Base-by-base conservation (phyloP, 2,888 invertebrate species). In the Gibbula magus region DNA sequence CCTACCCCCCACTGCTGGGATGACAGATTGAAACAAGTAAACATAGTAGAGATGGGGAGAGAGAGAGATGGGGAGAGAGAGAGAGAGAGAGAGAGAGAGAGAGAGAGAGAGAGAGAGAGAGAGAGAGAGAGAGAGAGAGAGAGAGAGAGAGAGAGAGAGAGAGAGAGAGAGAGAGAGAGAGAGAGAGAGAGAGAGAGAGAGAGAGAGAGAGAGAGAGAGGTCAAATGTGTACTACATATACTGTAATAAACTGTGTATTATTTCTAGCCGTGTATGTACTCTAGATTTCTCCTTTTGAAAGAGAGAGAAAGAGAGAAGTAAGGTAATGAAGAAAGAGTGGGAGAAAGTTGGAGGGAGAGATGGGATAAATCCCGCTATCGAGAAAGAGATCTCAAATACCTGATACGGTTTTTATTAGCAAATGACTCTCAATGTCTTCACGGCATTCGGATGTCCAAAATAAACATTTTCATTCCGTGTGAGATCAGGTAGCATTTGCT, bases 101-200 rank as follows among this genome's bases (percentile, higher is more conserved):
- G 29, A 32, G 20, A 7, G 20, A 13, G 51, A 22, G 13, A 20
- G 20, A 39, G 13, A 20, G 45, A 74, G 74, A 45, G 45, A 5
- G 51, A 45, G 45, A 74, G 74, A 74, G 74, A 74, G 3, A 51
- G 51, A 74, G 45, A 74, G 51, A 45, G 73, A 73, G 10, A 67
- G 7, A 67, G 13, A 20, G 67, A 70, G 70, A 32, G 32, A 70
- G 32, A 70, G 32, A 32, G 70, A 70, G 70, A 70, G 3, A 45
- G 51, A 45, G 51, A 74, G 20, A 74, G 22, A n/a, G 74, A 20
- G 51, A 10, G 2, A 74, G 4, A 22, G 20, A 45, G 51, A 45
- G 51, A 45, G 22, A 51, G 18, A 32, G 16, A 16, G 1, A 67
- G 32, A n/a, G 29, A 32, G 7, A 10, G 39, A 5, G 73, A 73